These are phyloP conservation scores for Coregonus ussuriensis DNA, from an alignment of 2,797 vertebrate genomes.

Conservation along the genomic window DNA sequence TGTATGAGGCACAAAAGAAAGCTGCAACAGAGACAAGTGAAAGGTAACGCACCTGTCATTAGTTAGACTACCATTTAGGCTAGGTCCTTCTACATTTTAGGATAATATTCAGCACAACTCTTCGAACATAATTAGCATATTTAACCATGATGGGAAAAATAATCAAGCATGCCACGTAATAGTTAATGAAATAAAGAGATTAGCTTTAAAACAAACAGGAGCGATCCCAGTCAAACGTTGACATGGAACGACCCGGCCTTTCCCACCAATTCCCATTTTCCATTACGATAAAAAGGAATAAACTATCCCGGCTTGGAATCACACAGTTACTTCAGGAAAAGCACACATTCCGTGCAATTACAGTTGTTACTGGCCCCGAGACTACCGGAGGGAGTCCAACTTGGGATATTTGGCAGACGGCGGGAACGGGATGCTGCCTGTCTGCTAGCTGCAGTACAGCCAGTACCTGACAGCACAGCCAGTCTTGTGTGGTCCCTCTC, in stretches of 20 bases:
- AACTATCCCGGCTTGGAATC: conserved; percentile 66
- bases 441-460: conserved; percentile 47
- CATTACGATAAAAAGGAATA: conserved; percentile 66
- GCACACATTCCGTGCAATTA: conserved; percentile 76
- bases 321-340: conserved; percentile 72
- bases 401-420: conserved; percentile 64
- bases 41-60: background rate
- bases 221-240: conserved; percentile 35
- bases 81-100: background rate
- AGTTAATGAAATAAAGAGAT: conserved; percentile 51
- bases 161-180: conserved; percentile 37
- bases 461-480: background rate
- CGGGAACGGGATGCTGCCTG: conserved; percentile 54
- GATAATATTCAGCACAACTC: conserved; percentile 4
- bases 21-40: background rate
- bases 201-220: conserved; percentile 51
- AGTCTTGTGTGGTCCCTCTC: conserved; percentile 69
- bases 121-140: conserved; percentile 15
- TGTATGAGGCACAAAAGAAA: background rate
- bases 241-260: conserved; percentile 48
- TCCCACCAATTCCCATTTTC: conserved; percentile 61
- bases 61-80: background rate
- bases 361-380: conserved; percentile 71
- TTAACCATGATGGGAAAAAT: conserved; percentile 31
- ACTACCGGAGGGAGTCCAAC: conserved; percentile 62